Evolutionary conservation across 2,113 vertebrate genomes (phyloP), one percentile per base, ranked within the genome.

Genomic region (Tenrec ecaudatus): DNA sequence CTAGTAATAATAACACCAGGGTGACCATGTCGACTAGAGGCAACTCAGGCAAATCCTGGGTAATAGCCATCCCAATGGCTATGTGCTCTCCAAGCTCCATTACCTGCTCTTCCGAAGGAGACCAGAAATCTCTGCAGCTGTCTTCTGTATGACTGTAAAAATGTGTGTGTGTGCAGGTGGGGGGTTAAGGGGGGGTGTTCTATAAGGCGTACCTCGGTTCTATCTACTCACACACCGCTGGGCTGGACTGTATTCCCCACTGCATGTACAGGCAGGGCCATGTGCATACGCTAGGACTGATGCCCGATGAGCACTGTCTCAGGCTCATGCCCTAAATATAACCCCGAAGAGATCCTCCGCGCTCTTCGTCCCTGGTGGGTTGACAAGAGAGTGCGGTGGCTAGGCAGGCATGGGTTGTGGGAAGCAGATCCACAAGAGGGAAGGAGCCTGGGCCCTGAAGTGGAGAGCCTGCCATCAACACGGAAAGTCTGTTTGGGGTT

Each of bases 1-100:
- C 31, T 71, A 40, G 82, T 95, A 79, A 81, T 93, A 73, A 58
- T 84, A 84, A 64, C 40, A 40, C 29, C 89, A 25, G 57, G 12
- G 57, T 19, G 88, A 31, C 47, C 47, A 53, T 53, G 12, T 53
- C 12, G 47, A 53, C 47, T 14, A 53, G 47, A 10, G 11, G 11
- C 11, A 53, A 10, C 47, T 53, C 47, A 2, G 47, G 47, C 47
- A 53, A 53, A 53, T 53, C 47, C 9, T 53, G 47, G 47, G 47
- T 53, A 53, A 53, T 53, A 5, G 47, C 47, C 47, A 53, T 53
- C 47, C 47, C 47, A 53, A 10, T 82, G n/a, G 53, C 25, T 82
- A 0, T 85, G 23, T 87, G 14, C 31, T 80, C 5, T 89, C 38
- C 25, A 82, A 84, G 90, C 27, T 4, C 20, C 14, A 81, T 12